Conservation (phyloP, 1,140 invertebrate genomes). For the Caenorhabditis inopinata region DNA sequence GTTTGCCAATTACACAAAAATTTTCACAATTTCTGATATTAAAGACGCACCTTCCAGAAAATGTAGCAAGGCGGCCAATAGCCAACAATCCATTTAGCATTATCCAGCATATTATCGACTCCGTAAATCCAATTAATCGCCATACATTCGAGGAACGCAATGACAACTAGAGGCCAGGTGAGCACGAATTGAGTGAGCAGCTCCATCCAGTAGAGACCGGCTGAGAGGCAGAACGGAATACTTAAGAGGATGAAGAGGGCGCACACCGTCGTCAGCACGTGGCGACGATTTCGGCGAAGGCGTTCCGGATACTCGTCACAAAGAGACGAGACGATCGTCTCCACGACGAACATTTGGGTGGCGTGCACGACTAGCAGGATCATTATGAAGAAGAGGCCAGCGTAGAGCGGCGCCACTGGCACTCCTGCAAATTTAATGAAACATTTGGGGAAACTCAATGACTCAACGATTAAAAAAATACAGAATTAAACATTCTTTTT, state of each 20-base stretch:
- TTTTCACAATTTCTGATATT: not conserved
- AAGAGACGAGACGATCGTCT: constrained; percentile 62
- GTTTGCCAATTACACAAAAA: not conserved
- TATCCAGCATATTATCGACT: constrained; percentile 64
- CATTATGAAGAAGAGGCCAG: constrained; percentile 88
- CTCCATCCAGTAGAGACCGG: constrained; percentile 64
- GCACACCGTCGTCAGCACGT: constrained; percentile 59
- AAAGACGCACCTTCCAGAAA: constrained; percentile 34
- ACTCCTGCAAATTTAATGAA: too few relatives aligned
- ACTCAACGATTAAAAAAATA: too few relatives aligned
- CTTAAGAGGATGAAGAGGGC: constrained; percentile 56
- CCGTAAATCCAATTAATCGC: constrained; percentile 60
- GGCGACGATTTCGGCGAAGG: constrained; percentile 59
- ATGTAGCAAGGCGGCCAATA: constrained; percentile 57
- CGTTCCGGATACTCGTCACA: constrained; percentile 64
- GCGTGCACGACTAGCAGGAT: constrained; percentile 87
- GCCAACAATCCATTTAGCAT: constrained; percentile 61
- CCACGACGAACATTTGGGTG: constrained; percentile 68
- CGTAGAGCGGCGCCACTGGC: constrained; percentile 84
- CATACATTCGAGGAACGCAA: constrained; percentile 64
- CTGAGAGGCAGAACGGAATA: constrained; percentile 56
- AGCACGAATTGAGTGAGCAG: constrained; percentile 60
- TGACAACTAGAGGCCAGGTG: constrained; percentile 63
- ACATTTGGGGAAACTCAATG: too few relatives aligned
- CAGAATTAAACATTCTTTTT: too few relatives aligned